phyloP scores from a whole-genome alignment of 2,113 vertebrate species.

The Oreotragus oreotragus region DNA sequence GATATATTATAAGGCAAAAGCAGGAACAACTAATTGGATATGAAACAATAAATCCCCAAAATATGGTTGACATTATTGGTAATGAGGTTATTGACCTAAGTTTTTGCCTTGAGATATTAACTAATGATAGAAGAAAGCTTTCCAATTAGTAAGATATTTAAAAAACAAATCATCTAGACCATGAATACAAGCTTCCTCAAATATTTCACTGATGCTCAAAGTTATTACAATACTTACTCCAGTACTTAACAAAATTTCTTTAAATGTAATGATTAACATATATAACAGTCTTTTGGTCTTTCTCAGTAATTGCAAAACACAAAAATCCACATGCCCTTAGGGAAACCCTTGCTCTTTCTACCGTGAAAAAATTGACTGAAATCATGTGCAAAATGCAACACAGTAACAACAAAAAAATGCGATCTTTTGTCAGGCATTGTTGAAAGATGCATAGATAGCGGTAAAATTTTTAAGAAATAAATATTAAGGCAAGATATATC shows the following conservation, averaged over 20 bases:
- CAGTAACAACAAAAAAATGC: background rate
- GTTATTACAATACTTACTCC: background rate
- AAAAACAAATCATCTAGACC: background rate
- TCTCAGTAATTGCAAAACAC: constrained; percentile 32
- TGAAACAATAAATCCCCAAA: constrained; percentile 17
- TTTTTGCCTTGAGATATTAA: constrained; percentile 33
- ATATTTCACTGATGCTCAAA: constrained; percentile 20
- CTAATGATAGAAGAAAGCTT: background rate
- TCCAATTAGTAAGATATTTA: constrained; percentile 21
- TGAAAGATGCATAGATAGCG: background rate
- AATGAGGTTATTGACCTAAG: constrained; percentile 24
- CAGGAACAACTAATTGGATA: background rate
- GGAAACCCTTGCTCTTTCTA: constrained; percentile 39
- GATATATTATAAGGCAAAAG: background rate
- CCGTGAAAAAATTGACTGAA: constrained; percentile 45
- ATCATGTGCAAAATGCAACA: constrained; percentile 3
- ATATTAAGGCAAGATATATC: background rate
- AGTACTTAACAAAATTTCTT: constrained; percentile 11
- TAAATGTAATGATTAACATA: constrained; percentile 16
- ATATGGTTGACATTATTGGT: background rate
- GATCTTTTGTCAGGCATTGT: background rate
- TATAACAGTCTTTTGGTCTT: background rate
- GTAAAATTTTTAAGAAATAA: background rate
- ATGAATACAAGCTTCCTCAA: constrained; percentile 17
- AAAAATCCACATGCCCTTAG: background rate